Percentiles rank a stretch among this genome's conserved stretches.
phyloP scores from a whole-genome alignment of 2,113 vertebrate genomes.

The Cepphus grylle region DNA sequence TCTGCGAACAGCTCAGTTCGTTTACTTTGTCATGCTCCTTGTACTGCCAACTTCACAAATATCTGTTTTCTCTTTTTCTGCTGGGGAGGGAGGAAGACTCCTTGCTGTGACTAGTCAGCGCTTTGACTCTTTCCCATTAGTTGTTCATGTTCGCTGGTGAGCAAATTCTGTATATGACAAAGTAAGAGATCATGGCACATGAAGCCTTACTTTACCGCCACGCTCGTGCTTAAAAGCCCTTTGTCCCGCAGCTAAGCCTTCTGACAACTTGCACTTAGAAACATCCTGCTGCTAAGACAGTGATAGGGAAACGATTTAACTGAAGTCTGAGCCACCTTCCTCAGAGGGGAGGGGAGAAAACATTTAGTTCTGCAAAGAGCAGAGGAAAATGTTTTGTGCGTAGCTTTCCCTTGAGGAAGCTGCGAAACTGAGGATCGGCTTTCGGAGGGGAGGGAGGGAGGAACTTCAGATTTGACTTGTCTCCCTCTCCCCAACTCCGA shows the following conservation, averaged over 20 bases:
- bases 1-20: constrained; percentile 53
- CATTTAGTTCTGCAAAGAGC: neutral
- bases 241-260: neutral
- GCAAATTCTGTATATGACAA: neutral
- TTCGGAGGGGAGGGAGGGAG: neutral
- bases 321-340: constrained; percentile 27
- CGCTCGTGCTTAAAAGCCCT: neutral
- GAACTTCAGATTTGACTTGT: neutral
- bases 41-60: neutral
- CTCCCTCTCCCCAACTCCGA: neutral
- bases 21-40: neutral
- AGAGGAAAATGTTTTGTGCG: neutral
- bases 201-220: neutral
- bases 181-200: neutral
- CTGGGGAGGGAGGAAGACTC: neutral
- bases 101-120: neutral
- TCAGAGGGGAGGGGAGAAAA: constrained; percentile 7
- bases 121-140: neutral
- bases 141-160: neutral
- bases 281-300: neutral
- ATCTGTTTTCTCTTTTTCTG: neutral
- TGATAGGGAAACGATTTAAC: neutral
- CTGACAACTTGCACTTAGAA: neutral
- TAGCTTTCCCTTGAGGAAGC: neutral
- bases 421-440: neutral